These are phyloP conservation scores for Stenodema calcarata DNA, from an alignment of 2,888 invertebrate genomes.

Conservation along the genomic window DNA sequence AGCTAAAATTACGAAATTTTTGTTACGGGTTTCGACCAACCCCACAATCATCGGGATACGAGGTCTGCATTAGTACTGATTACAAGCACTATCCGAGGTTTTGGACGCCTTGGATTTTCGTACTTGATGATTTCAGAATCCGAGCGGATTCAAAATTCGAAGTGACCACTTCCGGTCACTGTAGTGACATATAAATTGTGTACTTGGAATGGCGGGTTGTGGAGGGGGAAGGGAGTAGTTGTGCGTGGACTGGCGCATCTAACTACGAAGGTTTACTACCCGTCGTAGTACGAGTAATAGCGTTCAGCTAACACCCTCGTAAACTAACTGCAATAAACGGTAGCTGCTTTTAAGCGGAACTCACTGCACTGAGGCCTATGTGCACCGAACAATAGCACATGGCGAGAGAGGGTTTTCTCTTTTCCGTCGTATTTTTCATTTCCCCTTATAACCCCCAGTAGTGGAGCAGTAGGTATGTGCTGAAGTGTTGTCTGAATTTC, in stretches of 20 bases:
- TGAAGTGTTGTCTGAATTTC: not conserved
- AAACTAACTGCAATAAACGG: constrained; percentile 19
- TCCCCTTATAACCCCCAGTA: not conserved
- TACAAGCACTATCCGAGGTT: too few relatives aligned
- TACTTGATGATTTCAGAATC: too few relatives aligned
- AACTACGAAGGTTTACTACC: not conserved
- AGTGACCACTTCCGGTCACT: too few relatives aligned
- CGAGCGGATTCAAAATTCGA: too few relatives aligned
- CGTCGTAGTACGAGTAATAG: not conserved
- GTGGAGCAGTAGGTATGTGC: not conserved
- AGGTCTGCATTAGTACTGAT: too few relatives aligned
- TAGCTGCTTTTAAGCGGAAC: constrained; percentile 12
- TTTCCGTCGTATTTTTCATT: not conserved
- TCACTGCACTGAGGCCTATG: not conserved
- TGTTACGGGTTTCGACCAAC: too few relatives aligned
- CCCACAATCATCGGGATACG: too few relatives aligned
- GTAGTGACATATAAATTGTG: too few relatives aligned
- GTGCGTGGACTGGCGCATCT: constrained; percentile 5
- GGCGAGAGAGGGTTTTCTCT: not conserved
- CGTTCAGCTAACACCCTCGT: constrained; percentile 15
- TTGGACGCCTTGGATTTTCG: too few relatives aligned
- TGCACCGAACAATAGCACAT: constrained; percentile 4
- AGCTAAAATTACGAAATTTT: too few relatives aligned
- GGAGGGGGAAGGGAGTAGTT: not conserved
- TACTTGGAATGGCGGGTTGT: not conserved